Evolutionary conservation across 2,797 vertebrate species (phyloP), one percentile per base, ranked within the genome.

Genomic region (Coregonus ussuriensis): DNA sequence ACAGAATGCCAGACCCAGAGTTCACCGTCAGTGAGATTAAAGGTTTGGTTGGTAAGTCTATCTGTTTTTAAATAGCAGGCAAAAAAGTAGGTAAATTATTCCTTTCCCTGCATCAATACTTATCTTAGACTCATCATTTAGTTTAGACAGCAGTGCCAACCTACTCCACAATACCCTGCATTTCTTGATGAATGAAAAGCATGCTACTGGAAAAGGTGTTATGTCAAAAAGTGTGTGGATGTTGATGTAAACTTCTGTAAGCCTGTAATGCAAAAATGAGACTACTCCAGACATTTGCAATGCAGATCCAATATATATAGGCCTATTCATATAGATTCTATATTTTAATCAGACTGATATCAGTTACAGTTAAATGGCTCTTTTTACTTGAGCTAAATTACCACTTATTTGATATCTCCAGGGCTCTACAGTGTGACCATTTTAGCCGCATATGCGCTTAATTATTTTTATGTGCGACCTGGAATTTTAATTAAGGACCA

Each of bases 11-110:
- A 41, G 97, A 97, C 86, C 94, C 96, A 7, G 96, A 98, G 82
- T 98, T 99, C 87, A 97, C 96, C 25, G 95, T 98, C 63, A 95
- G 96, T 89, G 97, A 99, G 76, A 96, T 99, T 88, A 99, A 99
- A 92, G 95, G 97, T 80, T 93, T 99, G 81, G 97, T 99, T 87
- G 98, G 98, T 99, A 94, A 98, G 98, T 96, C 15, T n/a, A 9
- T 15, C 35, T 62, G 16, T 59, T 47, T 59, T 21, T 59, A 59
- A 59, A 21, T 59, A 21, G 7, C 6, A 7, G n/a, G 6, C 18
- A 59, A 15, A n/a, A n/a, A 2, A 6, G 4, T 21, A 11, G 41
- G 7, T 47, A 11, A 11, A 21, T n/a, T n/a, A n/a, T 59, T n/a
- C 14, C 7, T 21, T 18, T 59, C 6, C 18, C 18, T 59, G 18